Evolutionary conservation across 2,888 invertebrate species (phyloP).

Genomic region (Polydrusus cervinus): DNA sequence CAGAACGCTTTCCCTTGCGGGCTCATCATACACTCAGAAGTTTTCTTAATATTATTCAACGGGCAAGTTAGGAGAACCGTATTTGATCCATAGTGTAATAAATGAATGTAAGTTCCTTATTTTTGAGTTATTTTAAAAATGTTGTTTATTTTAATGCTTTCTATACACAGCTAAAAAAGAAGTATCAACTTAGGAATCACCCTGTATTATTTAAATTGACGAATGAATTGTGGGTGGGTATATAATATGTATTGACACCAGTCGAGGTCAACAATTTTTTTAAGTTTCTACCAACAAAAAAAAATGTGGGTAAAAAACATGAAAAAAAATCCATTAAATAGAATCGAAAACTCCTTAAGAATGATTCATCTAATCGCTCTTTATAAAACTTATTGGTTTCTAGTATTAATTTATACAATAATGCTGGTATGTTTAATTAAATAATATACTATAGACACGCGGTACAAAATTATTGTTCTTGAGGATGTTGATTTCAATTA

Average conservation of each 20-base stretch:
- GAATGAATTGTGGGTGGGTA: neutral
- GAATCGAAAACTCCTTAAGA: conserved; percentile 4
- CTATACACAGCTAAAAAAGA: too few relatives aligned
- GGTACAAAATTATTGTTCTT: conserved; percentile 36
- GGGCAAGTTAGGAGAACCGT: too few relatives aligned
- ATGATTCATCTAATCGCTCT: conserved; percentile 10
- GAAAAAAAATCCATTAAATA: neutral
- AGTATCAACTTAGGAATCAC: too few relatives aligned
- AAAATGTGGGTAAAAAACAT: conserved; percentile 14
- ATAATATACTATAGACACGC: conserved; percentile 33
- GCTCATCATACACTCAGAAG: too few relatives aligned
- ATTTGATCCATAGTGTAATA: too few relatives aligned
- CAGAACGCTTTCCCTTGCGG: too few relatives aligned
- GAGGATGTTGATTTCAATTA: conserved; percentile 13
- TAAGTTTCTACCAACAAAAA: neutral
- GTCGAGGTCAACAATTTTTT: conserved; percentile 22
- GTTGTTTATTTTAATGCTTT: too few relatives aligned
- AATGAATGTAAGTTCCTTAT: too few relatives aligned
- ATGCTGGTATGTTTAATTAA: conserved; percentile 42
- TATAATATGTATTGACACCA: neutral
- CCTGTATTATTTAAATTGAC: neutral
- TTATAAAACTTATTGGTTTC: conserved; percentile 26
- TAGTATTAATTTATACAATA: conserved; percentile 26
- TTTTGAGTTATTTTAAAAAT: too few relatives aligned
- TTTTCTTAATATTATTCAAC: too few relatives aligned